These are phyloP conservation scores for Thalassarche chlororhynchos DNA, from an alignment of 2,113 vertebrate species.

Conservation along the genomic window DNA sequence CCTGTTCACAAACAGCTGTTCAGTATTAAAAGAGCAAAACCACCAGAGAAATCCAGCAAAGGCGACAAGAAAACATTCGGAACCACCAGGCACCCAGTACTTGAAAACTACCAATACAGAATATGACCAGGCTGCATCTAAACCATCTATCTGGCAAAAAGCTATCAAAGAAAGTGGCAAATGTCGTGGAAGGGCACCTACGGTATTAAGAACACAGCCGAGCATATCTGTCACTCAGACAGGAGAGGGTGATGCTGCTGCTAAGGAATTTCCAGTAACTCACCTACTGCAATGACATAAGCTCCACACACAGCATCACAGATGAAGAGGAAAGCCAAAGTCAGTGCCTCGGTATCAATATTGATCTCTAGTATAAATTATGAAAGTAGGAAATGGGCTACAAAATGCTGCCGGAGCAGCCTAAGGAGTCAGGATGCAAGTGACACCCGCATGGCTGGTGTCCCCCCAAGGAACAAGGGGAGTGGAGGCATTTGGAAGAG, in stretches of 20 bases:
- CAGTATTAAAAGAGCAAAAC: not conserved
- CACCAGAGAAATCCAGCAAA: not conserved
- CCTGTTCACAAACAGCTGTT: not conserved
- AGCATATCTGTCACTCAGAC: not conserved
- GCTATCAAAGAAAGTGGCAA: not conserved
- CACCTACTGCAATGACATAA: not conserved
- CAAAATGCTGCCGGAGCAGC: fast-evolving
- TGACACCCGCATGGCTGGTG: fast-evolving
- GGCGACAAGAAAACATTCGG: not conserved
- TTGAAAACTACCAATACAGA: not conserved
- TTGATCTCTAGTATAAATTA: not conserved
- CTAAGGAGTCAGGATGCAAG: not conserved
- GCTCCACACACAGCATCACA: not conserved
- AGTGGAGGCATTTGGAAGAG: not conserved
- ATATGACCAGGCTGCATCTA: not conserved
- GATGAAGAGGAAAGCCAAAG: not conserved
- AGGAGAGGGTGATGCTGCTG: not conserved
- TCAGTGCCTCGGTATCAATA: not conserved
- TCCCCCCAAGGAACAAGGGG: not conserved
- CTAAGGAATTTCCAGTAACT: not conserved
- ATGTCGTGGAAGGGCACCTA: not conserved
- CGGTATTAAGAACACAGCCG: not conserved
- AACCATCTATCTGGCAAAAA: not conserved
- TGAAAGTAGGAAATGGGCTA: not conserved
- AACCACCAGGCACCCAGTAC: not conserved